Conservation (phyloP, 1,140 invertebrate genomes). For the Zaprionus davidi region DNA sequence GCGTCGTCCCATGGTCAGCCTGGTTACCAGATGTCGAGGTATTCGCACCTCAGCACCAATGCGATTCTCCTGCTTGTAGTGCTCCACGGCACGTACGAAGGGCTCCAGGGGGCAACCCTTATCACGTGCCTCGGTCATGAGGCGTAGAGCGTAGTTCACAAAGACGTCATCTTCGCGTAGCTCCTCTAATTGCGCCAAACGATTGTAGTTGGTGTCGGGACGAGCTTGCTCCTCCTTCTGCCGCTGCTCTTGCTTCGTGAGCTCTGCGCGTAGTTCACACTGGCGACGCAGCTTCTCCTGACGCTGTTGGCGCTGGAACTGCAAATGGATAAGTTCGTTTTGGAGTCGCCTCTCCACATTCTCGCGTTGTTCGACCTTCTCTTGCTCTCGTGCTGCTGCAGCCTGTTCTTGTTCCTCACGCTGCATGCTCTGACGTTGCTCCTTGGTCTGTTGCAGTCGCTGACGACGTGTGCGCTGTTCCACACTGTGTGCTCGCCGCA, state of each 20-base stretch:
- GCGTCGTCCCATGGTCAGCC: conserved; percentile 60
- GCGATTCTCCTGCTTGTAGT: conserved; percentile 63
- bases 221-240: conserved; percentile 44
- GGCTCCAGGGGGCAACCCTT: conserved; percentile 62
- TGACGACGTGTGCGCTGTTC: conserved; percentile 57
- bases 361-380: conserved; percentile 37
- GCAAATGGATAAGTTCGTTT: conserved; percentile 58
- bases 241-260: conserved; percentile 57
- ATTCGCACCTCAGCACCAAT: conserved; percentile 55
- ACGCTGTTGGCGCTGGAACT: conserved; percentile 62
- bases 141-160: conserved; percentile 62
- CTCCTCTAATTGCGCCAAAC: conserved; percentile 59
- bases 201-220: conserved; percentile 64
- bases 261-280: conserved; percentile 43
- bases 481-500: conserved; percentile 69
- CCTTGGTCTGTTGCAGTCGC: conserved; percentile 39
- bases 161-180: conserved; percentile 65
- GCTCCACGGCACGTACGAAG: conserved; percentile 53
- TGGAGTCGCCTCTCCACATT: conserved; percentile 40
- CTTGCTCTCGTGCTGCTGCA: conserved; percentile 29
- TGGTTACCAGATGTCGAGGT: conserved; percentile 58
- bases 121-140: conserved; percentile 54
- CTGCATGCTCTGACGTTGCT: conserved; percentile 55
- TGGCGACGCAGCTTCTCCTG: conserved; percentile 53
- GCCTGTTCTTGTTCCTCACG: conserved; percentile 52